phyloP scores from a whole-genome alignment of 2,888 invertebrate species.

The Agrypnus murinus region DNA sequence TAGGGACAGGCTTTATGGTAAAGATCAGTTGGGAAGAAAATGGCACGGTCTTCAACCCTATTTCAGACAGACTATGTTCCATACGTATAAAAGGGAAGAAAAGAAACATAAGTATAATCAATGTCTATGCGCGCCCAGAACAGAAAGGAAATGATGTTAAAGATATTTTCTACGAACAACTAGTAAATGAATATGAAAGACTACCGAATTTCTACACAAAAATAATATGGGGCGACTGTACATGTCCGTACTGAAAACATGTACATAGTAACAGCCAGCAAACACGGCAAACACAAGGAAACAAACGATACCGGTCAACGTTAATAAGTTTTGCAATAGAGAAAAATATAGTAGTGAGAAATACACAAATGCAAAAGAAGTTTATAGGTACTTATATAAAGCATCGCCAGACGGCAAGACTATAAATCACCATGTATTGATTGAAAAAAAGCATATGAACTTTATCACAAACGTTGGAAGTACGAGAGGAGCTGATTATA shows the following conservation, averaged over 20 bases:
- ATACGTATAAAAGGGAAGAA: slow-evolving; percentile 1
- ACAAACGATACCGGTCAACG: slow-evolving; percentile 6
- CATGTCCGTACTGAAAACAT: no score
- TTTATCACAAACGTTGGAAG: slow-evolving; percentile 7
- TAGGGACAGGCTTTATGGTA: no score
- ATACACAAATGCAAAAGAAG: background rate
- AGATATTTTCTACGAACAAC: slow-evolving; percentile 1
- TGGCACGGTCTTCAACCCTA: background rate
- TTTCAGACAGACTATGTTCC: background rate
- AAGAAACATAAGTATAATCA: no score
- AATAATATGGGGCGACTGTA: background rate
- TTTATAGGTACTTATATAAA: no score
- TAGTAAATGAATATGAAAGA: slow-evolving; percentile 11
- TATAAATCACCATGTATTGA: slow-evolving; percentile 1
- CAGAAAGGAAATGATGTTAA: background rate
- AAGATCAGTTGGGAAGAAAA: no score
- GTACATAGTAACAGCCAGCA: background rate
- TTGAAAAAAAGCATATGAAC: slow-evolving; percentile 16
- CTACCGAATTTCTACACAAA: slow-evolving; percentile 2
- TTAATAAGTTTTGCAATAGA: slow-evolving; percentile 11
- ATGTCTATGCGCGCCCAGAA: slow-evolving; percentile 8
- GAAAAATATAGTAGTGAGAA: slow-evolving; percentile 18
- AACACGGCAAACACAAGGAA: slow-evolving; percentile 7
- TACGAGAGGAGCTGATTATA: background rate
- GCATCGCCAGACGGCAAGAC: background rate